These are phyloP conservation scores for Hemiprocne comata DNA, from an alignment of 2,113 vertebrate genomes.

Conservation along the genomic window DNA sequence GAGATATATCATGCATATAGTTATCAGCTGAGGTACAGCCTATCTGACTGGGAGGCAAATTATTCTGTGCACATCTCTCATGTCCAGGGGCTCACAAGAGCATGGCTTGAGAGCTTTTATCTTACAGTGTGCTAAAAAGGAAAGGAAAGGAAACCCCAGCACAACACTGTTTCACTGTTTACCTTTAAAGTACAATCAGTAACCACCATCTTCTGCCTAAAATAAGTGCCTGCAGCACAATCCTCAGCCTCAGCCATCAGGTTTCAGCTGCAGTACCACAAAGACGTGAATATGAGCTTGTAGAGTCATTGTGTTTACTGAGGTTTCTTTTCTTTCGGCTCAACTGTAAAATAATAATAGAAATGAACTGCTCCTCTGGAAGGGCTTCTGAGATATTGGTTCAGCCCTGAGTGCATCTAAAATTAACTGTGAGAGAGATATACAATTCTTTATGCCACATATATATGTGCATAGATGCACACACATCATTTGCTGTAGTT, in stretches of 20 bases:
- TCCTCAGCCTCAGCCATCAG: background rate
- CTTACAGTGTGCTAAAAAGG: background rate
- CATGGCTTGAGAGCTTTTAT: background rate
- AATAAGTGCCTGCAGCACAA: background rate
- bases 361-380: background rate
- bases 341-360: background rate
- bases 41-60: background rate
- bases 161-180: background rate
- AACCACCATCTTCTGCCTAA: background rate
- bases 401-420: background rate
- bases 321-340: background rate
- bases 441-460: background rate
- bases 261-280: background rate
- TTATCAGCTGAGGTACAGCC: background rate
- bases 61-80: background rate
- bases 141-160: background rate
- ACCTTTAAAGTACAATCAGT: background rate
- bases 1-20: background rate
- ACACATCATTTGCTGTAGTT: background rate
- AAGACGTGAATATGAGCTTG: background rate
- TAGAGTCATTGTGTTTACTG: background rate
- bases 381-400: background rate
- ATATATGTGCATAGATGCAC: background rate
- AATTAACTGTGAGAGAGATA: background rate
- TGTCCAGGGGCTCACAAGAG: background rate